A percentile compares a stretch with the other conserved stretches of the same genome.
These are phyloP conservation scores for Leptodactylus fallax DNA, from an alignment of 2,797 vertebrate genomes.

Conservation along the genomic window DNA sequence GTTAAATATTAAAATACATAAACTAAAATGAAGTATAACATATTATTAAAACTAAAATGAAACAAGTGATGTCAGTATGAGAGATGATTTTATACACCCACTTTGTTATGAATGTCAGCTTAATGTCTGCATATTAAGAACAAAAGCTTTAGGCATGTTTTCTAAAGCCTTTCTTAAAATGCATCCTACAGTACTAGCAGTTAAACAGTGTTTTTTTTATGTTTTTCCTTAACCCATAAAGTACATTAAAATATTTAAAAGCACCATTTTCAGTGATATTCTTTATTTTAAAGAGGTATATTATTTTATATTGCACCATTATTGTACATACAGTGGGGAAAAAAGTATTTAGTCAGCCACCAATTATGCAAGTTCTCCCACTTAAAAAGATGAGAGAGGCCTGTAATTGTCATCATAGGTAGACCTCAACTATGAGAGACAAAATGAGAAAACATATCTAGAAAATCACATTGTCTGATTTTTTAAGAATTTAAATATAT, in stretches of 20 bases:
- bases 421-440: too few species aligned
- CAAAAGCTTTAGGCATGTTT: slow-evolving; percentile 20
- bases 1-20: not conserved
- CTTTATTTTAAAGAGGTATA: not conserved
- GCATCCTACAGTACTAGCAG: slow-evolving; percentile 11
- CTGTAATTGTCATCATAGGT: too few species aligned
- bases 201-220: slow-evolving; percentile 39
- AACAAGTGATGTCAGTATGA: slow-evolving; percentile 32
- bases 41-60: slow-evolving; percentile 41
- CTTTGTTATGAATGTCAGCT: slow-evolving; percentile 24
- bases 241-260: not conserved
- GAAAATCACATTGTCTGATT: too few species aligned
- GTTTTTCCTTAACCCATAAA: not conserved
- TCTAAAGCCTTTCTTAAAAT: slow-evolving; percentile 36
- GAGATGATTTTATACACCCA: slow-evolving; percentile 40
- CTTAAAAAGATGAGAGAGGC: too few species aligned
- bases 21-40: not conserved
- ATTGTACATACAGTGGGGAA: too few species aligned
- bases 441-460: too few species aligned
- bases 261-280: not conserved
- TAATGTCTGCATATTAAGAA: slow-evolving; percentile 42
- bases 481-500: too few species aligned
- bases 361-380: too few species aligned
- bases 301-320: not conserved
- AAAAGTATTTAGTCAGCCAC: too few species aligned